phyloP scores from a whole-genome alignment of 1,140 invertebrate species.

The Laodelphax striatellus region DNA sequence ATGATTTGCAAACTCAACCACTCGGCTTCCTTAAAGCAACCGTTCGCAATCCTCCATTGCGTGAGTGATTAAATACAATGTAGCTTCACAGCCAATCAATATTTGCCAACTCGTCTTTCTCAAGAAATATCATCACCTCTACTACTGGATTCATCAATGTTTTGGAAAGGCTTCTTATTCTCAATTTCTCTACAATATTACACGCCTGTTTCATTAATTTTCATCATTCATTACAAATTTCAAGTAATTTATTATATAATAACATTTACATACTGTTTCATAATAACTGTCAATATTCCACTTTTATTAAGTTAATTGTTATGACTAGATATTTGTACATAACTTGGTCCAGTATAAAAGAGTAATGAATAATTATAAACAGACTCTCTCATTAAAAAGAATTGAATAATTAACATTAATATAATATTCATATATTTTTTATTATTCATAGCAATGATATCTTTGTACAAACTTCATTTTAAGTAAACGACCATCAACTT shows the following conservation, averaged over 20 bases:
- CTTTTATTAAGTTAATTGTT: not conserved
- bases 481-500: too few species aligned
- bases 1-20: too few species aligned
- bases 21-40: too few species aligned
- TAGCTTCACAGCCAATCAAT: not conserved
- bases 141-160: not conserved
- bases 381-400: not conserved
- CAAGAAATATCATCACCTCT: not conserved
- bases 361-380: constrained; percentile 1
- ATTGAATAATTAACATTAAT: not conserved
- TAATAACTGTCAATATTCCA: not conserved
- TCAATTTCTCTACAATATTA: not conserved
- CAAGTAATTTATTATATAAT: not conserved
- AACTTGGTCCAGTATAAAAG: constrained; percentile 3
- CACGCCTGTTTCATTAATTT: not conserved
- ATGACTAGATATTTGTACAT: constrained; percentile 4
- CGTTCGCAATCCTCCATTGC: too few species aligned
- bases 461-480: too few species aligned
- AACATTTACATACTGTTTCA: not conserved
- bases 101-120: not conserved
- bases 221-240: not conserved
- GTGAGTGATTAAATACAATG: not conserved
- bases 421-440: not conserved
- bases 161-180: not conserved
- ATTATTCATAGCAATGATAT: too few species aligned